phyloP scores from a whole-genome alignment of 2,888 invertebrate genomes.

The Ptycholaimellus sp. region DNA sequence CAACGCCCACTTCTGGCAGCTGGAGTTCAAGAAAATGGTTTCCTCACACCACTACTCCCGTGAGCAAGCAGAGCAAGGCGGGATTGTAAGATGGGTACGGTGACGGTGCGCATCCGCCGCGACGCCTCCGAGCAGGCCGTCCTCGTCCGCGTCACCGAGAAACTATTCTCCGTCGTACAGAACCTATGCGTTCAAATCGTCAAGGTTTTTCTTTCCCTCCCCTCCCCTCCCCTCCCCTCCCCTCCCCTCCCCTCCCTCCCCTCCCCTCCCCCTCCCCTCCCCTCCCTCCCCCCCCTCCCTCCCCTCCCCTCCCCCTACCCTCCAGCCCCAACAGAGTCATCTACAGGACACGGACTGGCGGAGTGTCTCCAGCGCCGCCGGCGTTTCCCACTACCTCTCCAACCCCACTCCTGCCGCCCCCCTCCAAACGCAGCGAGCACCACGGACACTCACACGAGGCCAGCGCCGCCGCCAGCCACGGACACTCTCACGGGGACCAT shows the following conservation, averaged over 20 bases:
- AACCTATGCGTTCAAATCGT: conserved; percentile 37
- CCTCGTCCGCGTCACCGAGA: conserved; percentile 36
- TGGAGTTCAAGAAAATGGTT: conserved; percentile 38
- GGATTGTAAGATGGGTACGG: conserved; percentile 30
- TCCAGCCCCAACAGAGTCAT: neutral
- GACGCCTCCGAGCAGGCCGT: conserved; percentile 41
- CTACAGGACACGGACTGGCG: neutral
- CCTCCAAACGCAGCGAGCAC: too few relatives aligned
- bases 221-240: too few relatives aligned
- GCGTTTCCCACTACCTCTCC: neutral
- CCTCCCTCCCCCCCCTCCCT: neutral
- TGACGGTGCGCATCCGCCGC: conserved; percentile 37
- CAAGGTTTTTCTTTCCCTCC: too few relatives aligned
- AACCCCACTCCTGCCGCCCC: too few relatives aligned
- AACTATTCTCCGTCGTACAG: conserved; percentile 35
- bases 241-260: too few relatives aligned
- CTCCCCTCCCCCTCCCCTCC: neutral
- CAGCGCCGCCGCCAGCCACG: neutral
- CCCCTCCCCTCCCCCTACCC: neutral
- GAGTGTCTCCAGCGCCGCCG: too few relatives aligned
- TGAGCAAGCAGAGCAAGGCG: neutral
- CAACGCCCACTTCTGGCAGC: conserved; percentile 41
- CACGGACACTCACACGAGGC: conserved; percentile 8
- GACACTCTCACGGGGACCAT: neutral
- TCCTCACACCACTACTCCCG: neutral